Percentiles rank a stretch among this genome's conserved stretches.
phyloP scores from a whole-genome alignment of 2,888 invertebrate genomes.

The Orthonevra nobilis region DNA sequence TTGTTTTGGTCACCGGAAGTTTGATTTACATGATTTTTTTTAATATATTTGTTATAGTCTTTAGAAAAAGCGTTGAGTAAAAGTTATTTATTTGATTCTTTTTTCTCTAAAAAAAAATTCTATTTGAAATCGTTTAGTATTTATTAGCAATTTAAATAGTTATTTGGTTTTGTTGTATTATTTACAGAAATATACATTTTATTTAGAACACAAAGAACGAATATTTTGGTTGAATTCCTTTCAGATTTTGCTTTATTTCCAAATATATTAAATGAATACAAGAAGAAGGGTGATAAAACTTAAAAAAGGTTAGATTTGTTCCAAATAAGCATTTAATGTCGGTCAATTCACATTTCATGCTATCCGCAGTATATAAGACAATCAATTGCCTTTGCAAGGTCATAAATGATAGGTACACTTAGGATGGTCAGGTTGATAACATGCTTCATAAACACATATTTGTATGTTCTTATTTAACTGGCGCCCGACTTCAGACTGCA shows the following conservation, averaged over 20 bases:
- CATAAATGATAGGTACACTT: no score
- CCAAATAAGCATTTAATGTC: no score
- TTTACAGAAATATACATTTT: slow-evolving; percentile 67
- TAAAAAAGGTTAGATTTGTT: background rate
- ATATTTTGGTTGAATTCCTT: slow-evolving; percentile 49
- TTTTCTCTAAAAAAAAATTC: slow-evolving; percentile 60
- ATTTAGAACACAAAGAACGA: slow-evolving; percentile 4
- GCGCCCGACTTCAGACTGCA: no score
- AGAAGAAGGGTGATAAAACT: background rate
- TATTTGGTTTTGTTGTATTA: slow-evolving; percentile 36
- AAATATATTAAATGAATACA: background rate
- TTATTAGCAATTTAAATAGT: slow-evolving; percentile 61
- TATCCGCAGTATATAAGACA: no score
- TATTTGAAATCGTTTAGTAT: slow-evolving; percentile 66
- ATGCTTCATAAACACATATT: no score
- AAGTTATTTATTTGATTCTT: slow-evolving; percentile 52
- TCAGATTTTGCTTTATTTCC: background rate
- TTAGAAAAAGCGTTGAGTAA: slow-evolving; percentile 59
- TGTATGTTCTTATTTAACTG: no score
- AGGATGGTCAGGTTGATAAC: no score
- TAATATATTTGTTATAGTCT: slow-evolving; percentile 5
- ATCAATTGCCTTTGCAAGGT: no score
- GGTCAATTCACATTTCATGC: no score
- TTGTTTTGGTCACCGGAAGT: slow-evolving; percentile 61
- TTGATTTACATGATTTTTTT: slow-evolving; percentile 46